These are phyloP conservation scores for Gnatocerus cornutus DNA, from an alignment of 2,888 invertebrate genomes.

Conservation along the genomic window DNA sequence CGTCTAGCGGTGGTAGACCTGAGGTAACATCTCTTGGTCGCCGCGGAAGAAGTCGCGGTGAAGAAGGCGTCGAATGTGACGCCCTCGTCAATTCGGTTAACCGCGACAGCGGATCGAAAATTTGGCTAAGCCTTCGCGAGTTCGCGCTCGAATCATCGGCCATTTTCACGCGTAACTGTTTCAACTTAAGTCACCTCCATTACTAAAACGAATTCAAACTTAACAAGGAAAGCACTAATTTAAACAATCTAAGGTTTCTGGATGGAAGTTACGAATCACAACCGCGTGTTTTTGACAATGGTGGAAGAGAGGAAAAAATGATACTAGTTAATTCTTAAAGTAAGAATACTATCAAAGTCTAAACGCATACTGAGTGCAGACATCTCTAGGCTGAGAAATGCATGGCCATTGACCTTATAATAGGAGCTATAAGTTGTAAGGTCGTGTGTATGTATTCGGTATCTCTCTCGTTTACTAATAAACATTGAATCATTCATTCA, in stretches of 20 bases:
- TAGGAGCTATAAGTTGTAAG: slow-evolving; percentile 62
- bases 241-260: slow-evolving; percentile 47
- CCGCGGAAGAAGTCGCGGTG: slow-evolving; percentile 81
- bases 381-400: slow-evolving; percentile 62
- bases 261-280: slow-evolving; percentile 60
- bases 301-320: slow-evolving; percentile 18
- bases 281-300: slow-evolving; percentile 50
- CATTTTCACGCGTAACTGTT: slow-evolving; percentile 36
- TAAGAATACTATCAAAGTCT: slow-evolving; percentile 47
- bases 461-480: slow-evolving; percentile 53
- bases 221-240: slow-evolving; percentile 45
- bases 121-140: slow-evolving; percentile 84
- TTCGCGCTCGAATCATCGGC: slow-evolving; percentile 54
- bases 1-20: slow-evolving; percentile 64
- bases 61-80: slow-evolving; percentile 80
- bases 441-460: slow-evolving; percentile 56
- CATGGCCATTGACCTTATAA: slow-evolving; percentile 67
- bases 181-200: slow-evolving; percentile 58
- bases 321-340: slow-evolving; percentile 34
- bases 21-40: slow-evolving; percentile 78
- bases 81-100: slow-evolving; percentile 77
- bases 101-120: slow-evolving; percentile 86
- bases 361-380: slow-evolving; percentile 63
- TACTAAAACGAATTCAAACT: slow-evolving; percentile 45
- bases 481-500: slow-evolving; percentile 59